Evolutionary conservation across 2,797 vertebrate species (phyloP).

Genomic region (Odontamblyopus lacepedii): DNA sequence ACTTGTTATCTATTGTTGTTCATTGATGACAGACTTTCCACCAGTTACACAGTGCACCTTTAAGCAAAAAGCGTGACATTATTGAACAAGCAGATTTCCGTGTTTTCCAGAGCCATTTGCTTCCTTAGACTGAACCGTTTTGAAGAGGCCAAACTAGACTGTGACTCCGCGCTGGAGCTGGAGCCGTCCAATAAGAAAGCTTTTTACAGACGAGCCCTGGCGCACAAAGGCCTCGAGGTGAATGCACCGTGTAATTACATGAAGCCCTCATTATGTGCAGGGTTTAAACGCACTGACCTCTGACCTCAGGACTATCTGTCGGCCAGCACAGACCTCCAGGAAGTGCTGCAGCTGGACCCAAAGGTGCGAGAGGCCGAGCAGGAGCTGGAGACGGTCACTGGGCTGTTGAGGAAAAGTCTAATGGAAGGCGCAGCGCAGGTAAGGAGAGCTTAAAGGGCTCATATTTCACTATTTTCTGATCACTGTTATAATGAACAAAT

Average conservation of each 20-base stretch:
- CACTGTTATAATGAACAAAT: too few species aligned
- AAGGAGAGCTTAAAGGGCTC: neutral
- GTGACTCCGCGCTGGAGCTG: constrained; percentile 85
- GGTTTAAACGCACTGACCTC: neutral
- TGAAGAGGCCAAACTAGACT: constrained; percentile 90
- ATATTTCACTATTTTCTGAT: too few species aligned
- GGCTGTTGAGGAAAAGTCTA: constrained; percentile 72
- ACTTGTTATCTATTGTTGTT: too few species aligned
- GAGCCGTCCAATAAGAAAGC: constrained; percentile 91
- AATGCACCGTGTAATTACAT: neutral
- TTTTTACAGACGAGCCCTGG: constrained; percentile 91
- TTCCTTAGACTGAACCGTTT: constrained; percentile 86
- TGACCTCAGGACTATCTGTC: constrained; percentile 85
- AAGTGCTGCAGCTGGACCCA: constrained; percentile 86
- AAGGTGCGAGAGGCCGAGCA: constrained; percentile 84
- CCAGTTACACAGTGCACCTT: neutral
- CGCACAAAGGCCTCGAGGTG: constrained; percentile 93
- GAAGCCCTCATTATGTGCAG: neutral
- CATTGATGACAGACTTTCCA: too few species aligned
- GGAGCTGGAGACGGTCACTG: constrained; percentile 84
- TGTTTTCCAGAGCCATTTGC: constrained; percentile 86
- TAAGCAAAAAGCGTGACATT: neutral
- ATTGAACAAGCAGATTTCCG: neutral
- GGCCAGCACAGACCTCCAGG: constrained; percentile 86
- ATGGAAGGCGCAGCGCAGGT: constrained; percentile 50